Evolutionary conservation across 2,888 invertebrate species (phyloP).

Genomic region (Lycia hirtaria): DNA sequence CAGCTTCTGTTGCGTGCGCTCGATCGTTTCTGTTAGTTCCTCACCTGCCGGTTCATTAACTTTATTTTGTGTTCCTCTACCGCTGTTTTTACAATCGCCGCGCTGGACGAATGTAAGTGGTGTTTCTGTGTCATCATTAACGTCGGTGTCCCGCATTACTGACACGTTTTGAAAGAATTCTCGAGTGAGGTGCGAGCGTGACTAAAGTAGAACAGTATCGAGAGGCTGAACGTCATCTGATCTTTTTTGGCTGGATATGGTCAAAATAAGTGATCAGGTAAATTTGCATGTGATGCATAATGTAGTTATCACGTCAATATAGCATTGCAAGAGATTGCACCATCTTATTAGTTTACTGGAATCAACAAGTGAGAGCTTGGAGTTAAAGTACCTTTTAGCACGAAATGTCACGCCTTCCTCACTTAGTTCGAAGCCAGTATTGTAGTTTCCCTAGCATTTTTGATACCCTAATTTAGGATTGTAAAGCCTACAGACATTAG

Average conservation of each 20-base stretch:
- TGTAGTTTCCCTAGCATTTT: conserved; percentile 4
- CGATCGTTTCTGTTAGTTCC: conserved; percentile 63
- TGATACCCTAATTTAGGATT: too few relatives aligned
- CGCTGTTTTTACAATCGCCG: conserved; percentile 54
- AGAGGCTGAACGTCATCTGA: conserved; percentile 48
- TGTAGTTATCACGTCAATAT: conserved; percentile 12
- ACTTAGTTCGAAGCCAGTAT: conserved; percentile 28
- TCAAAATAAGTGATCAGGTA: conserved; percentile 63
- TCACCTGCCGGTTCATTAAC: conserved; percentile 58
- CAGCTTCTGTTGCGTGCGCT: conserved; percentile 75
- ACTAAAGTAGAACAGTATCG: conserved; percentile 58
- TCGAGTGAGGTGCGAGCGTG: conserved; percentile 59
- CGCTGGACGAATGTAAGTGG: conserved; percentile 75
- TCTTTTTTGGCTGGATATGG: conserved; percentile 60
- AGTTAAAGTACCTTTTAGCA: conserved; percentile 12
- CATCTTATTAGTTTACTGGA: conserved; percentile 44
- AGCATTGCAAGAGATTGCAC: conserved; percentile 34
- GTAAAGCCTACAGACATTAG: too few relatives aligned
- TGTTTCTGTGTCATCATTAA: conserved; percentile 72
- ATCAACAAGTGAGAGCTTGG: conserved; percentile 63
- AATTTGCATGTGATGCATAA: conserved; percentile 41
- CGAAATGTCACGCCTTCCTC: conserved; percentile 46
- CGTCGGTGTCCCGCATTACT: conserved; percentile 61
- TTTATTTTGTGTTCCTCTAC: conserved; percentile 67
- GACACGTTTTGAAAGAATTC: conserved; percentile 63